A percentile compares a stretch with the other conserved stretches of the same genome.
Conservation (phyloP, 2,888 invertebrate species). For the Andrena trimmerana region DNA sequence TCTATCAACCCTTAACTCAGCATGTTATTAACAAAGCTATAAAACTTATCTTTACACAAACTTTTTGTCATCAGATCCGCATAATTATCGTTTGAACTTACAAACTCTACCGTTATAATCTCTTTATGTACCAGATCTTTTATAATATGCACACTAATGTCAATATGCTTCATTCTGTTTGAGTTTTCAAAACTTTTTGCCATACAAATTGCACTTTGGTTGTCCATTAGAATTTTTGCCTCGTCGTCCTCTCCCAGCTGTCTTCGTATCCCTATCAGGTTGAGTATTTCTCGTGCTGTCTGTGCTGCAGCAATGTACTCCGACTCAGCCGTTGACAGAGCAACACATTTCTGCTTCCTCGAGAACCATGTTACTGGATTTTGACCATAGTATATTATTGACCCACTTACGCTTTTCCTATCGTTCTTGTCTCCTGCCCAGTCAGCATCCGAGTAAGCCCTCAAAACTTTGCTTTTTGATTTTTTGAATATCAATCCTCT, state of each 20-base stretch:
- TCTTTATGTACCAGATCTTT: neutral
- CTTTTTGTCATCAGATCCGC: no score
- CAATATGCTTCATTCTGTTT: conserved; percentile 1
- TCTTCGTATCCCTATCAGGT: neutral
- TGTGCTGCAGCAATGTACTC: neutral
- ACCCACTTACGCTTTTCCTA: neutral
- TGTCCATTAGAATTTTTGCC: neutral
- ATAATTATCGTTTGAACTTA: no score
- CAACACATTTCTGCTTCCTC: neutral
- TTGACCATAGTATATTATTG: neutral
- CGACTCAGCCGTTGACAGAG: neutral
- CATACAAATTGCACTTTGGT: conserved; percentile 1
- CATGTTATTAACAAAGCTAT: no score
- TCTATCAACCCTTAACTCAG: no score
- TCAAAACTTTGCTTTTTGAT: neutral
- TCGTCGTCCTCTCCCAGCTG: neutral
- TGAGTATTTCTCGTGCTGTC: neutral
- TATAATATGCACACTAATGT: neutral
- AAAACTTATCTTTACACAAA: no score
- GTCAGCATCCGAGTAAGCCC: neutral
- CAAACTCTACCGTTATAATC: no score
- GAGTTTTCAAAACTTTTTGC: neutral
- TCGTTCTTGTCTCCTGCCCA: neutral
- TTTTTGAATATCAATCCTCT: neutral
- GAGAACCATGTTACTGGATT: neutral